phyloP scores from a whole-genome alignment of 2,113 vertebrate species.

The Chionodraco myersi region DNA sequence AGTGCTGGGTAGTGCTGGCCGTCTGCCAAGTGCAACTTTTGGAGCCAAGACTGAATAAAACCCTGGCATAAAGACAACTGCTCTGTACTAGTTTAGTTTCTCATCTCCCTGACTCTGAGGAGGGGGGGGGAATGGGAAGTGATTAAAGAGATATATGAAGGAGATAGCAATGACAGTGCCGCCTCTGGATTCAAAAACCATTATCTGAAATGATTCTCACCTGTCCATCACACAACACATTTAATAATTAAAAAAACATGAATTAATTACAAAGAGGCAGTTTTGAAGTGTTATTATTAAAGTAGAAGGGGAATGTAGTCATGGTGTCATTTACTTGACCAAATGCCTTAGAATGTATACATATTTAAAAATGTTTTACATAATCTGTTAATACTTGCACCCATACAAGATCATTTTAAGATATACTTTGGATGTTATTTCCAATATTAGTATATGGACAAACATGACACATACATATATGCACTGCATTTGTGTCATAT shows the following conservation, averaged over 20 bases:
- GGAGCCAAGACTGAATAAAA: conserved; percentile 45
- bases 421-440: background rate
- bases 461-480: too few species aligned
- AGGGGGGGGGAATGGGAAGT: background rate
- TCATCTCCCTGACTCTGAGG: conserved; percentile 16
- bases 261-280: background rate
- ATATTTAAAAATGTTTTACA: background rate
- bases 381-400: background rate
- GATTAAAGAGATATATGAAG: conserved; percentile 7
- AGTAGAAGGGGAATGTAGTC: too few species aligned
- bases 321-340: background rate
- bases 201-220: background rate
- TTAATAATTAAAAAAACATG: background rate
- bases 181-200: background rate
- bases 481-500: too few species aligned
- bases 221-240: background rate
- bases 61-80: conserved; percentile 15
- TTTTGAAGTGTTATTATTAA: background rate
- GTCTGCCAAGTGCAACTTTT: conserved; percentile 32
- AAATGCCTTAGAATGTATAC: background rate
- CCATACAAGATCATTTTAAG: background rate
- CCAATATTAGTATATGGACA: too few species aligned
- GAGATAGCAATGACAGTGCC: background rate
- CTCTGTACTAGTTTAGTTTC: conserved; percentile 39
- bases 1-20: conserved; percentile 9